Percentiles rank a stretch among this genome's conserved stretches.
Evolutionary conservation across 2,113 vertebrate genomes (phyloP).

Genomic region (Rhinolophus ferrumequinum): DNA sequence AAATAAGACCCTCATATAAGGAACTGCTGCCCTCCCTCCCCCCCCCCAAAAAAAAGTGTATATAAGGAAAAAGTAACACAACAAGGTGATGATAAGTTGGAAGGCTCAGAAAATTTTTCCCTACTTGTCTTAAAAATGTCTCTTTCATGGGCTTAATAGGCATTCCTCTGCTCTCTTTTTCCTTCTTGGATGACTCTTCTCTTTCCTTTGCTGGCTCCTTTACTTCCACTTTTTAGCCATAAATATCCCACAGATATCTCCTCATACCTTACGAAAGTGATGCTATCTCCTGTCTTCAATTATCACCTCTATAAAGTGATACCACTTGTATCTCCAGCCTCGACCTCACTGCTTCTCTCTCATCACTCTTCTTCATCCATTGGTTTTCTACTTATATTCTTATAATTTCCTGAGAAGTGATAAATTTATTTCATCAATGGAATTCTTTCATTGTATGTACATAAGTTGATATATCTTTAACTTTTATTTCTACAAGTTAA

Average conservation of each 20-base stretch:
- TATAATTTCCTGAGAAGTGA: neutral
- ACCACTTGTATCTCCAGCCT: neutral
- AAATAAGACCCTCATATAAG: conserved; percentile 63
- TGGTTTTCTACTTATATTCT: neutral
- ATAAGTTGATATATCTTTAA: conserved; percentile 35
- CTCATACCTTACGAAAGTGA: neutral
- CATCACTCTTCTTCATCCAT: neutral
- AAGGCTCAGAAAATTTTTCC: neutral
- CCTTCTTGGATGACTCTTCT: neutral
- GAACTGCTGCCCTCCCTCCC: neutral
- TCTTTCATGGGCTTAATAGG: neutral
- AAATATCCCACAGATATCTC: neutral
- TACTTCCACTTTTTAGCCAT: neutral
- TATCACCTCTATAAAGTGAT: neutral
- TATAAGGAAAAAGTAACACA: neutral
- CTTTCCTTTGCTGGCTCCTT: neutral
- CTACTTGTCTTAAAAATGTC: neutral
- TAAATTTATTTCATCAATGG: neutral
- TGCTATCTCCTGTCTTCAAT: neutral
- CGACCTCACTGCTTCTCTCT: neutral
- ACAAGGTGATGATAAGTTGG: neutral
- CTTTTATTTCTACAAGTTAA: conserved; percentile 29
- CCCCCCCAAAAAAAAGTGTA: neutral
- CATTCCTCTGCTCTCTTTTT: neutral
- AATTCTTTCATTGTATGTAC: neutral